Conservation (phyloP, 2,888 invertebrate genomes). For the Stenodera caucasica region DNA sequence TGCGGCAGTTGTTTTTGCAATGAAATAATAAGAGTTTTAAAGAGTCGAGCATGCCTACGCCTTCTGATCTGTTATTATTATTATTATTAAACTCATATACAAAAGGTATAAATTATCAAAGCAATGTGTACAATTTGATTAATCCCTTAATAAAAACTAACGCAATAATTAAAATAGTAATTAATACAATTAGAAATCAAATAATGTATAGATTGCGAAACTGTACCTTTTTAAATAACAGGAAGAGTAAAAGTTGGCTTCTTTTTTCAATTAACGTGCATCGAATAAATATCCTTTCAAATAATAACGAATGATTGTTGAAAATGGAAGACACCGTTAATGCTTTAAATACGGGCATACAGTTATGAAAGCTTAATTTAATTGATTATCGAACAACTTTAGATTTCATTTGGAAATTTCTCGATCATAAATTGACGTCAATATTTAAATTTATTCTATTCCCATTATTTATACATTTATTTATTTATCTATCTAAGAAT, state of each 20-base stretch:
- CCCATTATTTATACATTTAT: not conserved
- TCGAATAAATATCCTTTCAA: not conserved
- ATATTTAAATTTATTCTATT: not conserved
- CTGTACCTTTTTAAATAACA: constrained; percentile 10
- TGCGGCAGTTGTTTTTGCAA: constrained; percentile 6
- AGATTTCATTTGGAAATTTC: too few species aligned
- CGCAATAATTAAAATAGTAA: not conserved
- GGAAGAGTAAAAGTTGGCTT: constrained; percentile 14
- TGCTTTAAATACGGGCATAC: not conserved
- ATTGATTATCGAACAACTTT: too few species aligned
- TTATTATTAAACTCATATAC: not conserved
- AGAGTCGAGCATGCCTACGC: not conserved
- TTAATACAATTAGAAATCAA: not conserved
- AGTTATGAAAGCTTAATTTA: not conserved
- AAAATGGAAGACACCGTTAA: not conserved
- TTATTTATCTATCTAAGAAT: too few species aligned
- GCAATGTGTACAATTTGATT: not conserved
- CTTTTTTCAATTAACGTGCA: not conserved
- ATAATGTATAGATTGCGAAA: not conserved
- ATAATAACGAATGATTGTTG: not conserved
- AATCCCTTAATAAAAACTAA: too few species aligned
- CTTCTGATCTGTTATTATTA: not conserved
- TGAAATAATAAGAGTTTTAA: constrained; percentile 2
- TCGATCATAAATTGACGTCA: not conserved
- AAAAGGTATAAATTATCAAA: not conserved